Percentiles rank a stretch among this genome's conserved stretches.
Evolutionary conservation across 2,113 vertebrate genomes (phyloP).

Genomic region (Passer montanus): DNA sequence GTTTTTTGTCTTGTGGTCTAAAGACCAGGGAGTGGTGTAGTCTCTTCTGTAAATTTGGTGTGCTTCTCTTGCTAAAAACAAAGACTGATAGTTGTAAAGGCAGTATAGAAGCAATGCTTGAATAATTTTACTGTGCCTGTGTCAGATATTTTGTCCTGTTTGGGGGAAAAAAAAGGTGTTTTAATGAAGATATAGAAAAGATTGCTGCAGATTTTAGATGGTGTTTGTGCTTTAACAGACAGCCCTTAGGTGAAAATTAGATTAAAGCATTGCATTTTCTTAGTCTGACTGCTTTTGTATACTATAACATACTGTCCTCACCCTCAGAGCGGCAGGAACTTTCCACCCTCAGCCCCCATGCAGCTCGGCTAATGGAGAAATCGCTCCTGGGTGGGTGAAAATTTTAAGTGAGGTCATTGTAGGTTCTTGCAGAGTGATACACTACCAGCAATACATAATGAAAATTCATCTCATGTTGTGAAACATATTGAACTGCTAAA

Average conservation of each 20-base stretch:
- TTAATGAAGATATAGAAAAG: not conserved
- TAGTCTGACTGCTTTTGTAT: not conserved
- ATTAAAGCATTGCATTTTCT: not conserved
- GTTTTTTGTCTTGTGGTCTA: not conserved
- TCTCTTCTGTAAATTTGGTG: not conserved
- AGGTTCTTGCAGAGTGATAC: constrained; percentile 4
- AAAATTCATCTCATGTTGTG: constrained; percentile 62
- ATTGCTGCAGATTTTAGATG: not conserved
- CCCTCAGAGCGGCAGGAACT: not conserved
- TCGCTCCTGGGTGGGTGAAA: constrained; percentile 13
- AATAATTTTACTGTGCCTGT: not conserved
- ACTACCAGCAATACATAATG: constrained; percentile 3
- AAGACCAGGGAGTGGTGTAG: not conserved
- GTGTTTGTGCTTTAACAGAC: not conserved
- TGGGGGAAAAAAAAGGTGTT: fast-evolving
- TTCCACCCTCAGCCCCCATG: not conserved
- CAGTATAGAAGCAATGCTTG: not conserved
- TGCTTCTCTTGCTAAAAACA: not conserved
- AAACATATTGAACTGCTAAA: constrained; percentile 61
- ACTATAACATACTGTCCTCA: not conserved
- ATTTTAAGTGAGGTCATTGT: constrained; percentile 11
- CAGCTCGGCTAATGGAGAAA: not conserved
- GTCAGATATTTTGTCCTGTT: not conserved
- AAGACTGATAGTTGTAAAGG: not conserved
- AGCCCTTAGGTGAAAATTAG: not conserved